Evolutionary conservation across 92 coral and sea anemone genomes (phyloP), one percentile per base, ranked within the genome.

Genomic region (Parazoanthus atlanticus): DNA sequence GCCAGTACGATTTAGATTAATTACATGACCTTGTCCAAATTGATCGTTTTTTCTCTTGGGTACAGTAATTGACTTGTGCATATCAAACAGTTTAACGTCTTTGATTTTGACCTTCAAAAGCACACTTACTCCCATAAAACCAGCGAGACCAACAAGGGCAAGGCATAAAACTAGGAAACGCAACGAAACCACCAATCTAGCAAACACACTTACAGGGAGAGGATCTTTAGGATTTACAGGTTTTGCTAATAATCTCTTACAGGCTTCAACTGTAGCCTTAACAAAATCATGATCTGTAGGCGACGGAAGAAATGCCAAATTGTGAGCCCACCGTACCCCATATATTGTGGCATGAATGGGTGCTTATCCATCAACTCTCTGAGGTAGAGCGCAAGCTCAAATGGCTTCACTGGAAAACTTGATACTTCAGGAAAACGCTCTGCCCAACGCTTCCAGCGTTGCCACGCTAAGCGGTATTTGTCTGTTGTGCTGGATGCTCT

Each of bases 391-490:
- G 80, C 36, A 40, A 76, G 17, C 58, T 76, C 80, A 40, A 76
- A 36, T 21, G 80, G 80, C 56, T 40, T 76, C 58, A 77, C 81
- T 77, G 61, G 81, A 8, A 77, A 77, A 77, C 19, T 52, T 43
- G 81, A 25, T 77, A n/a, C 8, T 77, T 43, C 81, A 43, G 81
- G 61, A 23, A 77, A 41, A 17, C 8, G 61, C 7, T 33, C 33
- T 1, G 81, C 81, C 61, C 81, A 77, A 43, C 81, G 81, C 33
- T 43, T 77, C 81, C 64, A 77, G 16, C 81, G 81, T 52, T 36
- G 81, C 81, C 81, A 77, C 25, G 81, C 81, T 56, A 43, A 64
- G 33, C 81, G 81, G 81, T 77, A 77, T 65, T 28, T 79, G 28
- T 79, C 70, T 13, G 84, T 79, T 40, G 69, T 79, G 28, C 69